A percentile compares a stretch with the other conserved stretches of the same genome.
Evolutionary conservation across 2,113 vertebrate genomes (phyloP).

Genomic region (Scatophagus argus): DNA sequence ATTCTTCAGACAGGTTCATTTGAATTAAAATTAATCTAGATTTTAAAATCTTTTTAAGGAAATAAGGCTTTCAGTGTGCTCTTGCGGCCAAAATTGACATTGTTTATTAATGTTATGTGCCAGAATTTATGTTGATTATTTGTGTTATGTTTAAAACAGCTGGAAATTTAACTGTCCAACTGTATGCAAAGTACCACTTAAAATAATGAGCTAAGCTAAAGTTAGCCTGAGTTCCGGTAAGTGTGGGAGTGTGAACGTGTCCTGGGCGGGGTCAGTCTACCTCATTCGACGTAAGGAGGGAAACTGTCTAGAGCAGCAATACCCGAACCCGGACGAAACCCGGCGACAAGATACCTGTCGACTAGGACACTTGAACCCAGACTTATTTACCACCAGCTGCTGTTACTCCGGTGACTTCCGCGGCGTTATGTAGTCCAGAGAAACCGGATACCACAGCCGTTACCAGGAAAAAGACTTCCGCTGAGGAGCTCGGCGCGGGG

Average conservation of each 20-base stretch:
- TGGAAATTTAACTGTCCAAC: neutral
- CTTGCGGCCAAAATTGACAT: neutral
- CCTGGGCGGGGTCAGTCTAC: slow-evolving; percentile 39
- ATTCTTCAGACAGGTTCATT: neutral
- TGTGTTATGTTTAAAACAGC: neutral
- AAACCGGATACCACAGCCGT: slow-evolving; percentile 35
- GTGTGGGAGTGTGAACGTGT: neutral
- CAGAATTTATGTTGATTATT: too few species aligned
- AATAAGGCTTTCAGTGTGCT: neutral
- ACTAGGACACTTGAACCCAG: neutral
- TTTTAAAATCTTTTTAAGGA: neutral
- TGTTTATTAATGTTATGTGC: too few species aligned
- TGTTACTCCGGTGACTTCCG: neutral
- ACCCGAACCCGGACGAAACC: neutral
- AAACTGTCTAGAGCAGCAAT: neutral
- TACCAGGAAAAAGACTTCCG: slow-evolving; percentile 44
- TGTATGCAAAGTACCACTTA: neutral
- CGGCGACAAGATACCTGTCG: neutral
- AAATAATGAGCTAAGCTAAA: neutral
- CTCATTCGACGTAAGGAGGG: slow-evolving; percentile 54
- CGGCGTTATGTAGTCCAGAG: neutral
- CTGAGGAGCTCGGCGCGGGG: neutral
- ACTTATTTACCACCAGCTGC: fast-evolving
- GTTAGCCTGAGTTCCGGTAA: neutral
- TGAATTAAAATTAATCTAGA: neutral